Evolutionary conservation across 2,888 invertebrate genomes (phyloP), one percentile per base, ranked within the genome.

Genomic region (Chaetogeoica ovagalla): DNA sequence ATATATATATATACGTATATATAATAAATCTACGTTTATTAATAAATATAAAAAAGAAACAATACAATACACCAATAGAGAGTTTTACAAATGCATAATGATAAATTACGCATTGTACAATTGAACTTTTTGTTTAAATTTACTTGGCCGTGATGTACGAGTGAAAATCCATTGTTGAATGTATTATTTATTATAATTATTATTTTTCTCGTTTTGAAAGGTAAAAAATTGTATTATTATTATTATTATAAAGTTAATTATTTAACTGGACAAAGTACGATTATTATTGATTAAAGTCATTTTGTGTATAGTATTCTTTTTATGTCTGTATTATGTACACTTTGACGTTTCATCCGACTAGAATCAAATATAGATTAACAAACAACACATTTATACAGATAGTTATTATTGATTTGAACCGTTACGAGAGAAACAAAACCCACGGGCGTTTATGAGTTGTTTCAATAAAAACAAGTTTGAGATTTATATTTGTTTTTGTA

Each of bases 341-440:
- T 19, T 19, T 1, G 17, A 55, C 55, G 30, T 63, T 66, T 43
- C 60, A 21, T n/a, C 2, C 19, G 11, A 39, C 4, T 5, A 9
- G 39, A 19, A 59, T 48, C 48, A 13, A 48, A 48, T 13, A 11
- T 13, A 15, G 59, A 43, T n/a, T 11, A 13, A 15, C 48, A 21
- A 30, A 69, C 39, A 69, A 19, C n/a, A 7, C 57, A 57, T 59
- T 70, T 57, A 21, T 30, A 23, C 9, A 30, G 48, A 48, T 13
- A 13, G 72, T 43, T 17, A n/a, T 19, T 19, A 7, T 57, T 13
- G 72, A 60, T 72, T 60, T 60, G 23, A 11, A 48, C 60, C 0
- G 19, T n/a, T 19, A 72, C 60, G 39, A 59, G 59, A 71, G 17
- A 60, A 71, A 71, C 21, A 17, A 23, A 60, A 60, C 60, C 21